Evolutionary conservation across 2,888 invertebrate species (phyloP).

Genomic region (Drosophila leonis): DNA sequence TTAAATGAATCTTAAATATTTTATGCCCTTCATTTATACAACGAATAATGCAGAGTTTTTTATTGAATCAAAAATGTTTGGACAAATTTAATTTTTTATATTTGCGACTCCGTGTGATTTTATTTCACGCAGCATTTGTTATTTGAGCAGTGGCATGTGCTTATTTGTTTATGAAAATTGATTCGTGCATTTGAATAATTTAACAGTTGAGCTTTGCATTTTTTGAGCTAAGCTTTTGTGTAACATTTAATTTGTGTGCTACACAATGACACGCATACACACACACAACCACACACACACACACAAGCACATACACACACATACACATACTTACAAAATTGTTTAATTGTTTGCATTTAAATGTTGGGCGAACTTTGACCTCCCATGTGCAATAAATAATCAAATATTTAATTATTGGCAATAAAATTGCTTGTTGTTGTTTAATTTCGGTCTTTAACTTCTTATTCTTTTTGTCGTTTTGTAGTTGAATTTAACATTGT

Average conservation of each 20-base stretch:
- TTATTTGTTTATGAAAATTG: conserved; percentile 73
- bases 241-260: conserved; percentile 47
- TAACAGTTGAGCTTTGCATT: conserved; percentile 51
- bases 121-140: conserved; percentile 22
- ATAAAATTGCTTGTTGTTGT: conserved; percentile 45
- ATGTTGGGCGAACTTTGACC: conserved; percentile 44
- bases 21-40: neutral
- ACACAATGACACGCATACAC: conserved; percentile 20
- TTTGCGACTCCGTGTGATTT: conserved; percentile 21
- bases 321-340: conserved; percentile 15
- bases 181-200: conserved; percentile 74
- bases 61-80: conserved; percentile 4
- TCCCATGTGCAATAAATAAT: conserved; percentile 59
- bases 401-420: conserved; percentile 67
- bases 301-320: conserved; percentile 18
- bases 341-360: conserved; percentile 55
- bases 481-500: conserved; percentile 47
- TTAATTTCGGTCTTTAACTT: conserved; percentile 35
- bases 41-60: neutral
- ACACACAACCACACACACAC: conserved; percentile 4
- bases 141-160: conserved; percentile 15
- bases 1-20: conserved; percentile 16
- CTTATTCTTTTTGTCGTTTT: conserved; percentile 32
- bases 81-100: conserved; percentile 29
- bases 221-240: conserved; percentile 56